A percentile compares a stretch with the other conserved stretches of the same genome.
These are phyloP conservation scores for Furcifer pardalis DNA, from an alignment of 2,797 vertebrate species.

Conservation along the genomic window DNA sequence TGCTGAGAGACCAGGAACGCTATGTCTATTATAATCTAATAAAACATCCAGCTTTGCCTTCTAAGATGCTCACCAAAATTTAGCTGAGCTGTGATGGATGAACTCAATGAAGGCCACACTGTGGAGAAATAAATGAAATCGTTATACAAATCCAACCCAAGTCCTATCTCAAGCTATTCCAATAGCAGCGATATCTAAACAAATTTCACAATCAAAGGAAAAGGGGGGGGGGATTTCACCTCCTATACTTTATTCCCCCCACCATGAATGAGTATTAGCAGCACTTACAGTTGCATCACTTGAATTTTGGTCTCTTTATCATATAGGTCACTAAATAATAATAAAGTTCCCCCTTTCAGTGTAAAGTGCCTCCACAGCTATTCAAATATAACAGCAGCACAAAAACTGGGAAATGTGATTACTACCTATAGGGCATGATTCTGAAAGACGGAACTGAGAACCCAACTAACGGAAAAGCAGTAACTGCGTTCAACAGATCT, in stretches of 20 bases:
- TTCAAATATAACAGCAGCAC: not conserved
- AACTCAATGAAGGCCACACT: not conserved
- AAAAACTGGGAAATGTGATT: constrained; percentile 6
- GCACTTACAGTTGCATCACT: too few species aligned
- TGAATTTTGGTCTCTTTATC: not conserved
- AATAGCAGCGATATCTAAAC: not conserved
- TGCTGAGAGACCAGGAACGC: not conserved
- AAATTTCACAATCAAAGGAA: not conserved
- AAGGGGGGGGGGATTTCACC: accelerated
- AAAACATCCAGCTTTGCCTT: too few species aligned
- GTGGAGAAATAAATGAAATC: not conserved
- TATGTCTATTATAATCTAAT: not conserved
- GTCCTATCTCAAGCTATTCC: not conserved
- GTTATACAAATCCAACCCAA: not conserved
- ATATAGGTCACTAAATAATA: not conserved
- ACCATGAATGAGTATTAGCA: not conserved
- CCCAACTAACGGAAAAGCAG: constrained; percentile 35
- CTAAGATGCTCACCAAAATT: not conserved
- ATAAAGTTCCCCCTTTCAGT: accelerated
- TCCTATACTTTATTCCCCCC: accelerated
- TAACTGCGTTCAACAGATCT: constrained; percentile 23
- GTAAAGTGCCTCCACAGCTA: accelerated
- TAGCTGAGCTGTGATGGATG: too few species aligned
- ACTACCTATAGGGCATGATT: not conserved
- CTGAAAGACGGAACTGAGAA: constrained; percentile 18